Percentiles rank a stretch among this genome's conserved stretches.
These are phyloP conservation scores for Lagopus leucura DNA, from an alignment of 2,113 vertebrate genomes.

Conservation along the genomic window DNA sequence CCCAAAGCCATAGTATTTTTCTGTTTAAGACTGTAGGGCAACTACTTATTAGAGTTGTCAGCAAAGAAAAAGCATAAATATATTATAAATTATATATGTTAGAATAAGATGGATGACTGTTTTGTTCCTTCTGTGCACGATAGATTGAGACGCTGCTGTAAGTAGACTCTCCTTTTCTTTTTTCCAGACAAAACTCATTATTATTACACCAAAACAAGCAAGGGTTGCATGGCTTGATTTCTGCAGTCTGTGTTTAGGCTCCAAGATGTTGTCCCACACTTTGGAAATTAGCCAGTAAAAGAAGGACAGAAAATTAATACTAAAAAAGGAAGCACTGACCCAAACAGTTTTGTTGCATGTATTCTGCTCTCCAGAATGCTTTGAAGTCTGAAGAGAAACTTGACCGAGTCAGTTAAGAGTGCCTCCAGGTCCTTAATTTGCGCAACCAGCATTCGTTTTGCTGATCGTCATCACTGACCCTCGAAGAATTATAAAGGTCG, in stretches of 20 bases:
- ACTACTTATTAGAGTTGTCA: conserved; percentile 31
- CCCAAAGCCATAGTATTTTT: conserved; percentile 38
- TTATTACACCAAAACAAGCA: conserved; percentile 54
- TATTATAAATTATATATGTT: conserved; percentile 7
- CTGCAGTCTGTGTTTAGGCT: conserved; percentile 63
- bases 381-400: conserved; percentile 61
- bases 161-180: conserved; percentile 43
- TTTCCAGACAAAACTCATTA: conserved; percentile 52
- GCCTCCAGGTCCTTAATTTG: conserved; percentile 50
- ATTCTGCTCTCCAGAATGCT: conserved; percentile 59
- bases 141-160: background rate
- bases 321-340: conserved; percentile 69
- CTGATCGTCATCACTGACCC: background rate
- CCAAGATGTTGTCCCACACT: conserved; percentile 62
- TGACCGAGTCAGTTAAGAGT: conserved; percentile 17
- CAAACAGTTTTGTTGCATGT: conserved; percentile 55
- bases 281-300: conserved; percentile 49
- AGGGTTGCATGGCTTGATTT: conserved; percentile 59
- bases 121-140: conserved; percentile 16
- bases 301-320: conserved; percentile 51
- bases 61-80: conserved; percentile 1
- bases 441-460: conserved; percentile 41
- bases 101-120: background rate
- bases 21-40: background rate
- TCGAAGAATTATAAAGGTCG: background rate